Evolutionary conservation across 2,113 vertebrate species (phyloP).

Genomic region (Gymnogyps californianus): DNA sequence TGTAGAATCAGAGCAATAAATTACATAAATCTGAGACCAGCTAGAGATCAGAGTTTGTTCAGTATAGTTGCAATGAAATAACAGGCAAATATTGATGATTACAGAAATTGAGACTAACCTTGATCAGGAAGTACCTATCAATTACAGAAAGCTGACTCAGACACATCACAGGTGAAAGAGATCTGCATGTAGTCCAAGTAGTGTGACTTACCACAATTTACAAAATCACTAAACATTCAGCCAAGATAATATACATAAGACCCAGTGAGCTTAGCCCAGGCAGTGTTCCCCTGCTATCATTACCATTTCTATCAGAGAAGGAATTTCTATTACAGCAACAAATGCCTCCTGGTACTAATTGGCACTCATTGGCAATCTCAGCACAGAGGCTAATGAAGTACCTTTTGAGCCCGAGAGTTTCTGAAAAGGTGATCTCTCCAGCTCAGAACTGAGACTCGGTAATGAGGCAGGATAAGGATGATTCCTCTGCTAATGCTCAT

Average conservation of each 20-base stretch:
- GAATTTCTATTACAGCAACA: background rate
- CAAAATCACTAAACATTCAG: background rate
- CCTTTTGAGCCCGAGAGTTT: constrained; percentile 33
- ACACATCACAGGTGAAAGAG: background rate
- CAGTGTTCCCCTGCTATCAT: background rate
- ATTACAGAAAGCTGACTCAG: background rate
- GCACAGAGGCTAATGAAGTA: constrained; percentile 22
- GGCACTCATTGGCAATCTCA: background rate
- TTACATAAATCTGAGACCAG: background rate
- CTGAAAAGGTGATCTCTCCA: constrained; percentile 20
- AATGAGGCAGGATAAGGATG: constrained; percentile 19
- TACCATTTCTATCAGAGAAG: background rate
- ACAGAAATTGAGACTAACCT: background rate
- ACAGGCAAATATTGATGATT: background rate
- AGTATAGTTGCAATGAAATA: background rate
- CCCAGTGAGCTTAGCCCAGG: background rate
- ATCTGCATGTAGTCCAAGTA: background rate
- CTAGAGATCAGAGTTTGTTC: background rate
- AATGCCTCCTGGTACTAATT: constrained; percentile 42
- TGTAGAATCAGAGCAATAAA: background rate
- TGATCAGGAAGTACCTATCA: background rate
- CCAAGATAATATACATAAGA: background rate
- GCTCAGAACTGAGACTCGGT: background rate
- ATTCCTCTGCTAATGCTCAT: background rate
- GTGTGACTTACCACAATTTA: background rate